Base-by-base conservation (phyloP, 1,140 invertebrate species). In the Leptopilina boulardi region DNA sequence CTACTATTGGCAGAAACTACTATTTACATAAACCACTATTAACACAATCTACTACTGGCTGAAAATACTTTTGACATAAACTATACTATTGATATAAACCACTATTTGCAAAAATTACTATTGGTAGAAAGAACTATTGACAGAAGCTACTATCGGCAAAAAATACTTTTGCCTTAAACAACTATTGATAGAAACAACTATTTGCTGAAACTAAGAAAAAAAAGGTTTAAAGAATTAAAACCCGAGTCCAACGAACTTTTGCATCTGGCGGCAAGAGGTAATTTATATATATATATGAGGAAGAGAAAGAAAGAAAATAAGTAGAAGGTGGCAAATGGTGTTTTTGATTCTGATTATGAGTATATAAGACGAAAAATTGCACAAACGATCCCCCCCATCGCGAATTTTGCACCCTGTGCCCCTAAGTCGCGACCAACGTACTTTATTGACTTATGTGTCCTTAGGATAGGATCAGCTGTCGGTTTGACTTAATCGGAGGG, bases 401-500 rank as follows among this genome's bases (percentile, higher is more conserved):
- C 59, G 59, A 66, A 18, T 51, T 38, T 38, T 51, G 59, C 59
- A 66, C 59, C 59, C 59, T 66, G 59, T n/a, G 59, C 59, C 59
- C 59, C 59, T 30, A 66, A 23, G 59, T 66, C 59, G 71, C 30
- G 76, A 59, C 42, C 75, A 82, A 84, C 82, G 83, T 83, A 84
- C 77, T 84, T n/a, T 84, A 84, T 84, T 85, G 84, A 85, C 84
- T 85, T 85, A 83, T 82, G 79, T 82, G 79, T 82, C 75, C 73
- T 78, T 34, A 66, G 73, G 74, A 71, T 26, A 42, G 77, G 38
- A 84, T 85, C 84, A 85, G 84, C 84, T 85, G 84, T 85, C 84
- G 84, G 72, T 82, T n/a, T 84, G 83, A 82, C 83, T 82, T 84
- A 74, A 82, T 84, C 79, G 79, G 71, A n/a, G n/a, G n/a, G 0